phyloP scores from a whole-genome alignment of 1,140 invertebrate genomes.

The Wiebesia pumilae region DNA sequence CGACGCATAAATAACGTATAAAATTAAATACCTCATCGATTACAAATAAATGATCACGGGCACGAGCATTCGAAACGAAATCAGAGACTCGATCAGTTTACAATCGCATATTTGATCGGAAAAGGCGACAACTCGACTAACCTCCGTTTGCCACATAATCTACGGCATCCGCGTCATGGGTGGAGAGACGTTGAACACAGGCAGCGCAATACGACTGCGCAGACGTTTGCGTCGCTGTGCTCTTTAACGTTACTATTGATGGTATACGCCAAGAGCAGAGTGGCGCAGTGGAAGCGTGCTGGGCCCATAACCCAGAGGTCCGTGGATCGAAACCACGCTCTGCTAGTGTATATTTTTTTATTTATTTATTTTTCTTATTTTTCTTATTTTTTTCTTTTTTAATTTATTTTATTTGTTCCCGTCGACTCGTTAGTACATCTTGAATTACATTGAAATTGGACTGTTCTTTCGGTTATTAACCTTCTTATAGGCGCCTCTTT shows the following conservation, averaged over 20 bases:
- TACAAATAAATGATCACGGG: neutral
- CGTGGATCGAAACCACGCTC: conserved; percentile 97
- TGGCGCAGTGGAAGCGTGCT: conserved; percentile 98
- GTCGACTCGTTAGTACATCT: no score
- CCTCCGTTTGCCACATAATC: no score
- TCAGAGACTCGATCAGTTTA: no score
- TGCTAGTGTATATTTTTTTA: conserved; percentile 79
- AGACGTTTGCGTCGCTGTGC: neutral
- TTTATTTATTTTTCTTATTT: neutral
- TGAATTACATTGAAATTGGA: no score
- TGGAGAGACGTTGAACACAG: neutral
- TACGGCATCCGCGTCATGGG: neutral
- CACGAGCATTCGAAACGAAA: no score
- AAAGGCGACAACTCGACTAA: no score
- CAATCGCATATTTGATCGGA: no score
- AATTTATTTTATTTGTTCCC: no score
- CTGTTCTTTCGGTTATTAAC: no score
- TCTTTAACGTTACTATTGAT: neutral
- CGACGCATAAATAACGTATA: neutral
- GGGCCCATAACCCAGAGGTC: conserved; percentile 98
- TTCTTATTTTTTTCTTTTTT: neutral
- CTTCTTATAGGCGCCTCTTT: no score
- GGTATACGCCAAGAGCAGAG: conserved; percentile 80
- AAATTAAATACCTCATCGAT: neutral
- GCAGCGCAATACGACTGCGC: conserved; percentile 8